A percentile compares a stretch with the other conserved stretches of the same genome.
Evolutionary conservation across 2,113 vertebrate species (phyloP).

Genomic region (Argyrosomus japonicus): DNA sequence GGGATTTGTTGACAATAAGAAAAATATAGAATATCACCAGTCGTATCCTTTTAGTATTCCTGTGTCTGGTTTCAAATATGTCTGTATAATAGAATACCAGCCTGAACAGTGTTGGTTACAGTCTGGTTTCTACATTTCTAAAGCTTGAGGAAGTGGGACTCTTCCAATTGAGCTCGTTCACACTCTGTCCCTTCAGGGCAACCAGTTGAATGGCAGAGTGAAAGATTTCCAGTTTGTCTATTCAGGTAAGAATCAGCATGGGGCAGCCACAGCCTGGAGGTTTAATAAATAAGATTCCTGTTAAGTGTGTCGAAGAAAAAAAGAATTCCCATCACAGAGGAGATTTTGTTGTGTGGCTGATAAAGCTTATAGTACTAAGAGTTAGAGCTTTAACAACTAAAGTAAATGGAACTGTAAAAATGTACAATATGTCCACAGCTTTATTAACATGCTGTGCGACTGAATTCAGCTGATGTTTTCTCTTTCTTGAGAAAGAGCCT

Average conservation of each 20-base stretch:
- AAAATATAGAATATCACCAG: not conserved
- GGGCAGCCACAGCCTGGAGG: not conserved
- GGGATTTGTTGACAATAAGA: not conserved
- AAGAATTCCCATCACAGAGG: not conserved
- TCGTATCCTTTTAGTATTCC: not conserved
- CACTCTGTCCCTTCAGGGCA: not conserved
- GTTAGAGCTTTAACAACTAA: not conserved
- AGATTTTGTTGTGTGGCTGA: not conserved
- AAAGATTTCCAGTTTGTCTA: constrained; percentile 24
- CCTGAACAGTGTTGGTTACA: constrained; percentile 25
- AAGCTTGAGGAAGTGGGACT: not conserved
- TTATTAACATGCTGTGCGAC: not conserved
- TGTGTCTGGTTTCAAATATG: not conserved
- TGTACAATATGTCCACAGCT: not conserved
- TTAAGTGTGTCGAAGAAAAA: not conserved
- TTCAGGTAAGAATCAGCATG: constrained; percentile 28
- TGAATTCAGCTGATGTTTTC: constrained; percentile 18
- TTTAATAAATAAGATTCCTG: not conserved
- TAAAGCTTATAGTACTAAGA: not conserved
- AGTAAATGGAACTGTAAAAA: not conserved
- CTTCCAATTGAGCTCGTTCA: not conserved
- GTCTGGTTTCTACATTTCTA: constrained; percentile 17
- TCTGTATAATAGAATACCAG: not conserved
- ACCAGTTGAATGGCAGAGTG: not conserved
- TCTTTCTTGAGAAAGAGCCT: not conserved